Percentiles rank a stretch among this genome's conserved stretches.
phyloP scores from a whole-genome alignment of 2,113 vertebrate genomes.

The Stigmatopora argus region DNA sequence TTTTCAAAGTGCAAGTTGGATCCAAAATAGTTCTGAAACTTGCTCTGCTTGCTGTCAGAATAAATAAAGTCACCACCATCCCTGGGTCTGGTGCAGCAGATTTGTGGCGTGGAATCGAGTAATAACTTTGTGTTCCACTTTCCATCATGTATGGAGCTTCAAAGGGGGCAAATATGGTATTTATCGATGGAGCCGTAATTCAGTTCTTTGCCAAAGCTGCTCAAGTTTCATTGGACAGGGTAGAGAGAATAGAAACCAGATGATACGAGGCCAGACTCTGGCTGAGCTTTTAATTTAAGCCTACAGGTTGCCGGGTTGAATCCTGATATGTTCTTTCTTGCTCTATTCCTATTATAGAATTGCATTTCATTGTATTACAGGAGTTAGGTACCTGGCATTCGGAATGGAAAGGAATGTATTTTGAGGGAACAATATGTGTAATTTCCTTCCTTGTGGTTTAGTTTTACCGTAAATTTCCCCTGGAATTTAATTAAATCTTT shows the following conservation, averaged over 20 bases:
- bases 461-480: too few species aligned
- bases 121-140: constrained; percentile 72
- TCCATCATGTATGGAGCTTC: constrained; percentile 68
- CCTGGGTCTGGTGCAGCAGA: constrained; percentile 58
- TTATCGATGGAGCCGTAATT: constrained; percentile 73
- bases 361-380: too few species aligned
- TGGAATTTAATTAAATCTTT: too few species aligned
- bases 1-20: constrained; percentile 15
- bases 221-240: constrained; percentile 73
- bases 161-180: constrained; percentile 71
- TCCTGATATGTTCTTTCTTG: constrained; percentile 23
- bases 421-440: too few species aligned
- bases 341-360: too few species aligned
- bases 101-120: constrained; percentile 64
- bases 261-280: constrained; percentile 52
- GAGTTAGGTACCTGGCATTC: too few species aligned
- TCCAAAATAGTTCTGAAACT: constrained; percentile 51
- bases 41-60: constrained; percentile 55
- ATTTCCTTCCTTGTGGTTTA: too few species aligned
- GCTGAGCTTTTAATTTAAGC: constrained; percentile 39
- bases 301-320: constrained; percentile 38
- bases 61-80: constrained; percentile 64
- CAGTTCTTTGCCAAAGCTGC: constrained; percentile 67
- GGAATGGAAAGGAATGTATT: too few species aligned
- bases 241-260: constrained; percentile 73